Percentiles rank a stretch among this genome's conserved stretches.
phyloP scores from a whole-genome alignment of 2,113 vertebrate genomes.

The Oenanthe oenanthe region DNA sequence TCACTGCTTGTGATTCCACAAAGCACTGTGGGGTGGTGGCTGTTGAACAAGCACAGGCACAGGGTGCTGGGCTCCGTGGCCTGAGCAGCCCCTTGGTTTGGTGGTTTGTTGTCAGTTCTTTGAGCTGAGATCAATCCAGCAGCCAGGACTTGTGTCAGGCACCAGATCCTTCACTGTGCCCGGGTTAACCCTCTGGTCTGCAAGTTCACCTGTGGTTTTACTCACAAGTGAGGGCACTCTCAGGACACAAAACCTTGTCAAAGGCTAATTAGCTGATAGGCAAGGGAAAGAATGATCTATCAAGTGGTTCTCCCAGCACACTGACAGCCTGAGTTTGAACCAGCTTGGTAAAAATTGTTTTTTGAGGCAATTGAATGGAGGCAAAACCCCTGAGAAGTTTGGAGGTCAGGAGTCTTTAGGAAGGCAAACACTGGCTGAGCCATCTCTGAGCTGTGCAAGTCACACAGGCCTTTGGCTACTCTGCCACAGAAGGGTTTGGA shows the following conservation, averaged over 20 bases:
- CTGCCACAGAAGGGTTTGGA: neutral
- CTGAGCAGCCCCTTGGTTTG: neutral
- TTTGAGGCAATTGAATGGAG: neutral
- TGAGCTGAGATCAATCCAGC: neutral
- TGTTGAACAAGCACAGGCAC: rapidly evolving
- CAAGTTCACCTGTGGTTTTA: neutral
- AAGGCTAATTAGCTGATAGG: neutral
- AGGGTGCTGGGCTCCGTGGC: neutral
- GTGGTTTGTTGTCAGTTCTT: neutral
- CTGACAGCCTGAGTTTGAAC: neutral
- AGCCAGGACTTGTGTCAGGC: neutral
- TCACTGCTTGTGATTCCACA: neutral
- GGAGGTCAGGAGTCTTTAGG: neutral
- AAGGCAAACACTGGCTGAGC: neutral
- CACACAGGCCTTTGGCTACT: neutral
- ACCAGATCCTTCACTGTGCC: neutral
- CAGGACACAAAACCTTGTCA: neutral
- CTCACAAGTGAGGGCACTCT: neutral
- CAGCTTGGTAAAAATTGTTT: neutral
- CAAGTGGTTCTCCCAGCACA: neutral
- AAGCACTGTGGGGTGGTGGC: rapidly evolving
- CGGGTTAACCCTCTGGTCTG: neutral
- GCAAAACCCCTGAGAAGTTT: neutral
- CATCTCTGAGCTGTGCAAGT: rapidly evolving
- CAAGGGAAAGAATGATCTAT: neutral